phyloP scores from a whole-genome alignment of 2,113 vertebrate species.

The Bolborhynchus lineola region DNA sequence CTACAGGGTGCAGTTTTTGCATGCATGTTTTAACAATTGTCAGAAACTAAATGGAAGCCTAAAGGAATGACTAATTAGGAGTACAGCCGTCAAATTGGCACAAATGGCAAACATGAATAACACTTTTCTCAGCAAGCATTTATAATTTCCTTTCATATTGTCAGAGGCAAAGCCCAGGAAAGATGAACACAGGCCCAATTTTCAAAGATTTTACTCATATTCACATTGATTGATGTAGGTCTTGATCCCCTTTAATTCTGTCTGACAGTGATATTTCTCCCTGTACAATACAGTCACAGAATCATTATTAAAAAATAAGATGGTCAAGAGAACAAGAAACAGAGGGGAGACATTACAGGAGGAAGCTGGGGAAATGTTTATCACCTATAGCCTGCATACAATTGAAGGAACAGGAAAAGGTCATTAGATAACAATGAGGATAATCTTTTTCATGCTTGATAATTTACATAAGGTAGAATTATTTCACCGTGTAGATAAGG shows the following conservation, averaged over 20 bases:
- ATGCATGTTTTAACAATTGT: background rate
- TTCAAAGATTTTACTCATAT: background rate
- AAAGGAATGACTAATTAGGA: slow-evolving; percentile 54
- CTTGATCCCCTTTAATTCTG: background rate
- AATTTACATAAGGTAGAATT: background rate
- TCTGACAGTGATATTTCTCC: background rate
- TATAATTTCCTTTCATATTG: background rate
- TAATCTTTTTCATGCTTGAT: background rate
- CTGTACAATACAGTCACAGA: background rate
- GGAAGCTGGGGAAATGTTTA: background rate
- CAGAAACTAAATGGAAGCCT: background rate
- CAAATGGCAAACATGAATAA: slow-evolving; percentile 6
- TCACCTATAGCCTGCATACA: background rate
- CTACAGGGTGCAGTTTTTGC: background rate
- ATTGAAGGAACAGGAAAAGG: background rate
- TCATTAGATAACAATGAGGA: background rate
- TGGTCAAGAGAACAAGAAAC: background rate
- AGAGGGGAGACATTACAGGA: background rate
- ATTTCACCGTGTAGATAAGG: background rate
- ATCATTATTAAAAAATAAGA: background rate
- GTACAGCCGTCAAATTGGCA: slow-evolving; percentile 17
- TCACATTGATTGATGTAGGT: background rate
- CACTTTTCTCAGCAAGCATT: background rate
- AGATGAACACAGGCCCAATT: background rate
- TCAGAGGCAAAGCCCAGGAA: background rate